Evolutionary conservation across 2,888 invertebrate genomes (phyloP).

Genomic region (Himalopsyche tibetana): DNA sequence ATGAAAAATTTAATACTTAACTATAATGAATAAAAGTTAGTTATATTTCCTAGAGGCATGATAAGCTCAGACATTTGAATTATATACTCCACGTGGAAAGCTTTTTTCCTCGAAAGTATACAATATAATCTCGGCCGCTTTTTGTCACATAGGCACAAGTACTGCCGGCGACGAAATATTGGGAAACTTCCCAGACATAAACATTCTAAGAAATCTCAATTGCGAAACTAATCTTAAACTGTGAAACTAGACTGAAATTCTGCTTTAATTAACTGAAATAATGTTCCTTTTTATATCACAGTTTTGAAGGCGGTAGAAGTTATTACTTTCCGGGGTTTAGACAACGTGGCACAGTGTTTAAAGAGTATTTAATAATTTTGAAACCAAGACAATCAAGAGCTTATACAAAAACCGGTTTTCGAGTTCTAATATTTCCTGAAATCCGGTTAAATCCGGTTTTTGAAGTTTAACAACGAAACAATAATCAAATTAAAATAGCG

Average conservation of each 20-base stretch:
- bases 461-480: too few species aligned
- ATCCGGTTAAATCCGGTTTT: too few species aligned
- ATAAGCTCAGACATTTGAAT: conserved; percentile 5
- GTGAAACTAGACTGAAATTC: neutral
- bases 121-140: neutral
- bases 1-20: neutral
- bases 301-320: neutral
- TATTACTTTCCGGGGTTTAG: neutral
- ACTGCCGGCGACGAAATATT: neutral
- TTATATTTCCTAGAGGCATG: neutral
- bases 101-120: too few species aligned
- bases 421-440: too few species aligned
- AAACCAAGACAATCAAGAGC: too few species aligned
- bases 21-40: neutral
- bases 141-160: neutral
- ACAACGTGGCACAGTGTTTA: neutral
- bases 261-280: conserved; percentile 2
- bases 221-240: neutral
- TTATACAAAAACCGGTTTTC: too few species aligned
- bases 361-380: too few species aligned
- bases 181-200: conserved; percentile 5
- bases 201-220: conserved; percentile 6
- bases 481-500: too few species aligned
- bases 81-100: neutral
- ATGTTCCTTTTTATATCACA: neutral